phyloP scores from a whole-genome alignment of 2,888 invertebrate genomes.

The Hyposoter dolosus region DNA sequence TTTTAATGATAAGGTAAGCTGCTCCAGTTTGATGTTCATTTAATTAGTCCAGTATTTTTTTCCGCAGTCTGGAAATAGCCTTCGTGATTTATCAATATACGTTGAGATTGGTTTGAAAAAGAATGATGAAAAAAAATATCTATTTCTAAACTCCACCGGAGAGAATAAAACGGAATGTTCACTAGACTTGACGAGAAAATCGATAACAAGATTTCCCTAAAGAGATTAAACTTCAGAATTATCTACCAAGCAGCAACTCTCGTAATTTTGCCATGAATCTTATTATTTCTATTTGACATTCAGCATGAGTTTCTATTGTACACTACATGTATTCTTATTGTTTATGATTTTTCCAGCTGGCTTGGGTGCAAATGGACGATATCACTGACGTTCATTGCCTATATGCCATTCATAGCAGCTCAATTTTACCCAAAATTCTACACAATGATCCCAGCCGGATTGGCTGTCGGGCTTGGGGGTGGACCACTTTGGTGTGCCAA shows the following conservation, averaged over 20 bases:
- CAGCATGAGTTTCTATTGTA: neutral
- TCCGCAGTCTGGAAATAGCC: neutral
- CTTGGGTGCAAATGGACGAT: slow-evolving; percentile 97
- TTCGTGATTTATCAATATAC: neutral
- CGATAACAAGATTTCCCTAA: neutral
- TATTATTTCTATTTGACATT: neutral
- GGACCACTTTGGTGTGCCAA: slow-evolving; percentile 98
- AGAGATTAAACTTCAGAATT: neutral
- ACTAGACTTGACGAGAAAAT: neutral
- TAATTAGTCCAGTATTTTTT: neutral
- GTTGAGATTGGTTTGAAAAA: neutral
- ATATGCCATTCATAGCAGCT: slow-evolving; percentile 95
- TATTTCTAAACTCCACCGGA: neutral
- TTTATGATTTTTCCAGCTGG: slow-evolving; percentile 87
- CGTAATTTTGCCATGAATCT: neutral
- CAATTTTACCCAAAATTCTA: slow-evolving; percentile 95
- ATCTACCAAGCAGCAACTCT: neutral
- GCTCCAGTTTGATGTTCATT: neutral
- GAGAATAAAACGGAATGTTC: neutral
- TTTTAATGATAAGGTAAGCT: slow-evolving; percentile 92
- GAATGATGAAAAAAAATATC: neutral
- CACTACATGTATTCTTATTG: neutral
- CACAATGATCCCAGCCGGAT: slow-evolving; percentile 93
- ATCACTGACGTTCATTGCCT: slow-evolving; percentile 93
- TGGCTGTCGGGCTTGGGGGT: slow-evolving; percentile 94